A percentile compares a stretch with the other conserved stretches of the same genome.
phyloP scores from a whole-genome alignment of 2,888 invertebrate genomes.

The Diploptera punctata region DNA sequence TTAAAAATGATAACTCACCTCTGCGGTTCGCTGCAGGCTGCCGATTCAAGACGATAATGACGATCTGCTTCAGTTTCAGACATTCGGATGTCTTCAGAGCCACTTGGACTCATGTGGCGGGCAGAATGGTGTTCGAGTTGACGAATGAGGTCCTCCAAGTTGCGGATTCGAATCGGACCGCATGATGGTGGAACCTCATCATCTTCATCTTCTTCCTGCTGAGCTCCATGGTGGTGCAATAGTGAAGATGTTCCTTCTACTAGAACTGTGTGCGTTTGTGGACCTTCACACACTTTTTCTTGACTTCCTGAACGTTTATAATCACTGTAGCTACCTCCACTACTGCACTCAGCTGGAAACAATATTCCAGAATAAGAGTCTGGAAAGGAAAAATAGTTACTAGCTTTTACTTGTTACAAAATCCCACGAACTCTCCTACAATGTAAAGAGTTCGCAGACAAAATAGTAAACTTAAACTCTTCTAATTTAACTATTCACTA shows the following conservation, averaged over 20 bases:
- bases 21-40: conserved; percentile 74
- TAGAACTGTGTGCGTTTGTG: conserved; percentile 62
- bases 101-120: conserved; percentile 88
- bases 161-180: conserved; percentile 84
- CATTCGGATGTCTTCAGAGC: conserved; percentile 88
- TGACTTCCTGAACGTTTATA: conserved; percentile 66
- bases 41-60: conserved; percentile 78
- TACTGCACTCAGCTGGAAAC: conserved; percentile 36
- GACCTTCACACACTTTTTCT: conserved; percentile 76
- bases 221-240: conserved; percentile 52
- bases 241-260: conserved; percentile 54
- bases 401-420: too few species aligned
- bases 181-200: conserved; percentile 79
- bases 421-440: too few species aligned
- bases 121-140: conserved; percentile 87
- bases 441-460: too few species aligned
- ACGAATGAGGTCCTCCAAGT: conserved; percentile 88
- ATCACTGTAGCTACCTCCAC: conserved; percentile 56
- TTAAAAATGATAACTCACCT: conserved; percentile 59
- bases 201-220: conserved; percentile 66
- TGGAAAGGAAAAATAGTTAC: too few species aligned
- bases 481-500: too few species aligned
- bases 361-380: background rate
- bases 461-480: too few species aligned
- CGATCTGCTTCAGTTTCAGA: conserved; percentile 91